phyloP scores from a whole-genome alignment of 1,140 invertebrate genomes.

The Capitella teleta region DNA sequence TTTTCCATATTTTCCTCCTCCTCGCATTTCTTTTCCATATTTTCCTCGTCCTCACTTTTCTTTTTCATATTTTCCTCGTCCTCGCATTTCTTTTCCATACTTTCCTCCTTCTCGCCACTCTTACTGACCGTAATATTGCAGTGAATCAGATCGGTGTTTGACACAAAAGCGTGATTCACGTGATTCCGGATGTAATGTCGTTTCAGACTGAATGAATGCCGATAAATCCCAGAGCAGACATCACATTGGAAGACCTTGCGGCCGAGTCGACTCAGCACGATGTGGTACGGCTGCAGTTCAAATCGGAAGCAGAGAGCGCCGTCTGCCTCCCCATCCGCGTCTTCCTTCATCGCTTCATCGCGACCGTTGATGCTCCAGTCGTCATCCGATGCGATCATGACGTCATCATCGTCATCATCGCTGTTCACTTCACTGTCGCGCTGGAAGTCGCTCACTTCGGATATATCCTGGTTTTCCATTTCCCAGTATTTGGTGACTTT shows the following conservation, averaged over 20 bases:
- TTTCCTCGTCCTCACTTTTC: background rate
- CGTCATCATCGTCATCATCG: no score
- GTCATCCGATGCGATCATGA: no score
- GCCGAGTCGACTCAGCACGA: constrained; percentile 20
- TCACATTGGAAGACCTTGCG: constrained; percentile 45
- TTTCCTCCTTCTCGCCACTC: background rate
- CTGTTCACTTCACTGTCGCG: no score
- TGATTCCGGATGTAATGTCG: constrained; percentile 48
- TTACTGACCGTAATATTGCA: constrained; percentile 24
- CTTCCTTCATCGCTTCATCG: constrained; percentile 12
- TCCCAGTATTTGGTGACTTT: constrained; percentile 7
- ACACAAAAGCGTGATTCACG: constrained; percentile 46
- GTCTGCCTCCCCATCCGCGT: background rate
- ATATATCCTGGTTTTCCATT: background rate
- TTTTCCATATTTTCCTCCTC: background rate
- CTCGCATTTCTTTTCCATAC: background rate
- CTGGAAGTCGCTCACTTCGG: background rate
- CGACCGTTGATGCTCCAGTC: no score
- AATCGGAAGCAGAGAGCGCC: constrained; percentile 21
- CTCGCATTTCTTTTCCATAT: background rate
- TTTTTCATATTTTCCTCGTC: background rate
- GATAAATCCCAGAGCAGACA: constrained; percentile 45
- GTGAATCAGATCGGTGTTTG: constrained; percentile 38
- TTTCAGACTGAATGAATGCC: constrained; percentile 48
- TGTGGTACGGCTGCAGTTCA: constrained; percentile 17